These are phyloP conservation scores for Thamnophis sirtalis DNA, from an alignment of 2,113 vertebrate genomes.

Conservation along the genomic window DNA sequence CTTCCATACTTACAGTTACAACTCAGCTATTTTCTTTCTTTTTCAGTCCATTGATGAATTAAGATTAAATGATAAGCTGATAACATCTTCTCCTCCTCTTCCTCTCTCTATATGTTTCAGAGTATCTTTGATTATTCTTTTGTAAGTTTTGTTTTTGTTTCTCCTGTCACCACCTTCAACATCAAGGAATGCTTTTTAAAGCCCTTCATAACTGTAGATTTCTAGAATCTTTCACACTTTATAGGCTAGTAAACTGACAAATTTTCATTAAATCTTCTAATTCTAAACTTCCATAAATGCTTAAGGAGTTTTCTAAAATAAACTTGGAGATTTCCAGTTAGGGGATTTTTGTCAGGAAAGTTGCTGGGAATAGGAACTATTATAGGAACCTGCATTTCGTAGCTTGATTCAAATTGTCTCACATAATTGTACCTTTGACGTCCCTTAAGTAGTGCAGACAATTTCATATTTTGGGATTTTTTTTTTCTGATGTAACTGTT, in stretches of 20 bases:
- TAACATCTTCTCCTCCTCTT: neutral
- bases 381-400: neutral
- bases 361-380: neutral
- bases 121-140: neutral
- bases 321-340: neutral
- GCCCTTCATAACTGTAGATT: neutral
- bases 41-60: neutral
- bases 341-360: neutral
- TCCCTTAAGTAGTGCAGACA: neutral
- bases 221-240: neutral
- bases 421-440: neutral
- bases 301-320: neutral
- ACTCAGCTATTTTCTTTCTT: neutral
- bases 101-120: neutral
- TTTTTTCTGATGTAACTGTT: neutral
- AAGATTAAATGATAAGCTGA: neutral
- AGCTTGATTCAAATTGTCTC: neutral
- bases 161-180: neutral
- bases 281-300: neutral
- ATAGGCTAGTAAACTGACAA: neutral
- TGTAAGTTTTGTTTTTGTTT: neutral
- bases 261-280: neutral
- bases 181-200: neutral
- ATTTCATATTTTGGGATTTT: slow-evolving; percentile 2
- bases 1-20: neutral